phyloP scores from a whole-genome alignment of 2,888 invertebrate genomes.

The Ochlodes sylvanus region DNA sequence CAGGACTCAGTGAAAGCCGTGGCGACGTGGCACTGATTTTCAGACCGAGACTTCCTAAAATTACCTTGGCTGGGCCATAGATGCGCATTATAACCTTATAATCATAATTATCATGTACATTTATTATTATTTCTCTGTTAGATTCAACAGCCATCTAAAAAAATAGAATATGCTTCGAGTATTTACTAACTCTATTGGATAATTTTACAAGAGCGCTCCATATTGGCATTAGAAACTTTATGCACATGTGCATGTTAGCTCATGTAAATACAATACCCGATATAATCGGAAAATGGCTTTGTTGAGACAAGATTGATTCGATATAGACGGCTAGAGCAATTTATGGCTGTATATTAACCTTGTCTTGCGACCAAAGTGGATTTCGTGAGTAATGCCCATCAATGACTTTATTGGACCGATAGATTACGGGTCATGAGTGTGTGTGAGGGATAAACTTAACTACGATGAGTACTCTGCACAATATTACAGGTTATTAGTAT shows the following conservation, averaged over 20 bases:
- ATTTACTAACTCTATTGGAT: background rate
- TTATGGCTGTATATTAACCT: conserved; percentile 1
- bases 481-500: too few species aligned
- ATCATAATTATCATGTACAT: background rate
- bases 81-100: too few species aligned
- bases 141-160: background rate
- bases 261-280: background rate
- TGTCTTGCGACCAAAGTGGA: conserved; percentile 3
- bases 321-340: background rate
- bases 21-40: too few species aligned
- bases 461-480: too few species aligned
- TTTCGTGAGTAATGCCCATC: background rate
- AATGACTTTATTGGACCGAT: background rate
- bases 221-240: conserved; percentile 7
- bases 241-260: background rate
- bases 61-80: too few species aligned
- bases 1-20: too few species aligned
- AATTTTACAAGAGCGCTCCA: conserved; percentile 2
- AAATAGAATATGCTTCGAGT: background rate
- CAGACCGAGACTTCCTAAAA: too few species aligned
- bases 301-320: conserved; percentile 4
- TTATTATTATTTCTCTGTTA: too few species aligned
- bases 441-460: background rate
- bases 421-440: background rate
- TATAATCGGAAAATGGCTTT: background rate